Evolutionary conservation across 2,888 invertebrate species (phyloP).

Genomic region (Hedychridium roseum): DNA sequence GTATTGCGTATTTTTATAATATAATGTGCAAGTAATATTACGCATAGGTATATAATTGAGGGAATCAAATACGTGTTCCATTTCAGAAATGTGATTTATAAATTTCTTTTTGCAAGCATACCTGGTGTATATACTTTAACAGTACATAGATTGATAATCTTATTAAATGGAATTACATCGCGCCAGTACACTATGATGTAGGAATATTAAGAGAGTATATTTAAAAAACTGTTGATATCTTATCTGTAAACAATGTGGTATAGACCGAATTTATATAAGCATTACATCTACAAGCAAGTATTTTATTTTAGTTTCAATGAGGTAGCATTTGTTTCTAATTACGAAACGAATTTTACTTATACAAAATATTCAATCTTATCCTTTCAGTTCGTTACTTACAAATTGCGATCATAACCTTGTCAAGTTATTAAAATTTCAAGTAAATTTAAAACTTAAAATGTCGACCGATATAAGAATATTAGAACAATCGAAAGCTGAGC

Average conservation of each 20-base stretch:
- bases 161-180: background rate
- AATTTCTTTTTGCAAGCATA: background rate
- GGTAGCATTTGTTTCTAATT: background rate
- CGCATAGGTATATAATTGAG: no score
- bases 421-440: slow-evolving; percentile 15
- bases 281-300: background rate
- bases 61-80: background rate
- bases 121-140: background rate
- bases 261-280: background rate
- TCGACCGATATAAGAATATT: slow-evolving; percentile 18
- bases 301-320: background rate
- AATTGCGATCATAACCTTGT: slow-evolving; percentile 25
- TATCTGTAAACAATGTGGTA: background rate
- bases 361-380: background rate
- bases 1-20: no score
- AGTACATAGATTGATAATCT: background rate
- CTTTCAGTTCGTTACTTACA: slow-evolving; percentile 19
- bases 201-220: background rate
- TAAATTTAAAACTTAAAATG: slow-evolving; percentile 21
- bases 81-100: background rate
- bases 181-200: no score
- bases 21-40: no score
- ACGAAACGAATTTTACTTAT: no score
- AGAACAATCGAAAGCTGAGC: slow-evolving; percentile 12
- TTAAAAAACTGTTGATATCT: background rate